A percentile compares a stretch with the other conserved stretches of the same genome.
These are phyloP conservation scores for Dascillus cervinus DNA, from an alignment of 2,888 invertebrate species.

Conservation along the genomic window DNA sequence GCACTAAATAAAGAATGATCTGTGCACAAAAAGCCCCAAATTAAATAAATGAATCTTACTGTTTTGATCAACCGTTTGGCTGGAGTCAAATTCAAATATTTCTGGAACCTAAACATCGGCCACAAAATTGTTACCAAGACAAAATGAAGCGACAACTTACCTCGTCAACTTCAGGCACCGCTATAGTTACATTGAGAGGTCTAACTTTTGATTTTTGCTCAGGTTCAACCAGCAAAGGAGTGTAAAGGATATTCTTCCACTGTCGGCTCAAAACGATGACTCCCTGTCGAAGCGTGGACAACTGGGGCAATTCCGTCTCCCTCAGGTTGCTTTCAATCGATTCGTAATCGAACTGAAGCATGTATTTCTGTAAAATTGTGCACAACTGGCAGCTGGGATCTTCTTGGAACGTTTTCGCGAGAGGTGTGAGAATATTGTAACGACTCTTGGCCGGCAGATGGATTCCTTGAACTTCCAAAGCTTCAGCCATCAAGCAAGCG, in stretches of 20 bases:
- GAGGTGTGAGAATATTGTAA: conserved; percentile 77
- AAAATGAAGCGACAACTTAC: conserved; percentile 40
- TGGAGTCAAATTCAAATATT: neutral
- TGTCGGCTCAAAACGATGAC: conserved; percentile 93
- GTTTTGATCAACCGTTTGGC: neutral
- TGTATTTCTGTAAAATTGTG: conserved; percentile 78
- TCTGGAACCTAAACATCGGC: no score
- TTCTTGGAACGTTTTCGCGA: conserved; percentile 86
- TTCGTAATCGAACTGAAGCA: conserved; percentile 66
- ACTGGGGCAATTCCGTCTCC: conserved; percentile 75
- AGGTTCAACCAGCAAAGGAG: conserved; percentile 78
- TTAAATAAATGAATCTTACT: neutral
- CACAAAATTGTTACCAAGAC: neutral
- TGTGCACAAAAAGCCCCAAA: no score
- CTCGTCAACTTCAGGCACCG: conserved; percentile 76
- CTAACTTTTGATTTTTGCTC: conserved; percentile 80
- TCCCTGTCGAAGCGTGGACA: conserved; percentile 85
- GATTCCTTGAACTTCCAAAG: conserved; percentile 78
- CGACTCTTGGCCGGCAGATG: conserved; percentile 80
- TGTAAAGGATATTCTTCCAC: conserved; percentile 94
- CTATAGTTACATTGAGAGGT: conserved; percentile 83
- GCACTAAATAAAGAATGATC: no score
- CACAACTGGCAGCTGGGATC: conserved; percentile 94
- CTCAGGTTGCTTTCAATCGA: conserved; percentile 77
- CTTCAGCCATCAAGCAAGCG: conserved; percentile 92